Evolutionary conservation across 2,113 vertebrate species (phyloP).

Genomic region (Telmatochromis bifrenatus): DNA sequence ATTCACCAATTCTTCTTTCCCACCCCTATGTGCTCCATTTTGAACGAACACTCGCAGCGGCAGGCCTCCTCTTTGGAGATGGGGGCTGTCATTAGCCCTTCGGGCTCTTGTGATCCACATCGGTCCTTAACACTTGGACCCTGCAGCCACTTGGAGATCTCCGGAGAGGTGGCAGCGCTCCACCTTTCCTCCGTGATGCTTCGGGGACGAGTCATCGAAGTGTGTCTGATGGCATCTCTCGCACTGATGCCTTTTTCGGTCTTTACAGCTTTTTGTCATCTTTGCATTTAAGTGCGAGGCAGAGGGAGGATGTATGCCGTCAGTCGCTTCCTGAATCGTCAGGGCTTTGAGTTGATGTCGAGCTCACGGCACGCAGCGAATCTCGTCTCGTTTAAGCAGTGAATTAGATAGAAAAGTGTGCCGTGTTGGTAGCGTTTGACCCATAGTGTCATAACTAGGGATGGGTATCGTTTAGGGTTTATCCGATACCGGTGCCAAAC

Average conservation of each 20-base stretch:
- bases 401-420: background rate
- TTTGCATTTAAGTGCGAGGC: background rate
- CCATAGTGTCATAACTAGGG: background rate
- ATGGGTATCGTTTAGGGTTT: too few species aligned
- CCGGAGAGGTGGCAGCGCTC: background rate
- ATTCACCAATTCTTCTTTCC: constrained; percentile 54
- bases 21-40: constrained; percentile 37
- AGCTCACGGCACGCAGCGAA: background rate
- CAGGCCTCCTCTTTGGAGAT: constrained; percentile 5
- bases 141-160: background rate
- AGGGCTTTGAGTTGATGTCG: background rate
- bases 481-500: rapidly evolving
- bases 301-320: background rate
- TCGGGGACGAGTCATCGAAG: background rate
- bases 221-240: background rate
- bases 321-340: background rate
- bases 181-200: constrained; percentile 11
- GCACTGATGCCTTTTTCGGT: background rate
- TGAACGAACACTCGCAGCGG: constrained; percentile 12
- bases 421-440: background rate
- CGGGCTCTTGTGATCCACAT: constrained; percentile 15
- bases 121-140: constrained; percentile 13
- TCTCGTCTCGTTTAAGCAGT: background rate
- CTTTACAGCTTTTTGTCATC: background rate
- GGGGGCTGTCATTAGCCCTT: constrained; percentile 8